These are phyloP conservation scores for Limnephilus lunatus DNA, from an alignment of 2,888 invertebrate species.

Conservation along the genomic window DNA sequence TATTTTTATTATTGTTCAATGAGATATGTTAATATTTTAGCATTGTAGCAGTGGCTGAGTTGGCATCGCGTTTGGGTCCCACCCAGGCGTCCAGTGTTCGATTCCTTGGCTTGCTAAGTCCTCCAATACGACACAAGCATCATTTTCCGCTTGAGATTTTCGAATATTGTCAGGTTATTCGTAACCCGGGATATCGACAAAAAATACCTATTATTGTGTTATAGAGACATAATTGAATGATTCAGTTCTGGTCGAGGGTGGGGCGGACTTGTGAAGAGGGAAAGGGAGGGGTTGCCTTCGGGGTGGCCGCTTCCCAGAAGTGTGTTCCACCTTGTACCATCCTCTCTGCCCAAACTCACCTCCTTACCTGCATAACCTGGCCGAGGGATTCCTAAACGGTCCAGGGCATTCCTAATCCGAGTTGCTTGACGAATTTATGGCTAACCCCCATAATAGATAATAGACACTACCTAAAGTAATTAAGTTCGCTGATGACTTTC, in stretches of 20 bases:
- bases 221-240: conserved; percentile 7
- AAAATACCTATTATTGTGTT: background rate
- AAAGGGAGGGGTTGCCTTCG: background rate
- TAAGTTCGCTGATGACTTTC: background rate
- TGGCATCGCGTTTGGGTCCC: too few species aligned
- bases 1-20: too few species aligned
- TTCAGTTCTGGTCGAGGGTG: background rate
- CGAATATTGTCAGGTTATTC: too few species aligned
- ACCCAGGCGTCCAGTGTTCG: too few species aligned
- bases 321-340: background rate
- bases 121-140: too few species aligned
- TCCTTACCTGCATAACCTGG: conserved; percentile 26
- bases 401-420: background rate
- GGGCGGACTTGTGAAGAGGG: background rate
- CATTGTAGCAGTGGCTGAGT: too few species aligned
- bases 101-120: too few species aligned
- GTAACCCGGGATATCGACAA: background rate
- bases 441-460: background rate
- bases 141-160: too few species aligned
- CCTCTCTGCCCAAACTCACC: background rate
- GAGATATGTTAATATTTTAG: too few species aligned
- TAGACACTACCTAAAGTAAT: background rate
- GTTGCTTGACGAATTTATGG: background rate
- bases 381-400: conserved; percentile 34
- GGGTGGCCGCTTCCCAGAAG: conserved; percentile 42